These are phyloP conservation scores for Rhagoletis pomonella DNA, from an alignment of 1,140 invertebrate genomes.

Conservation along the genomic window DNA sequence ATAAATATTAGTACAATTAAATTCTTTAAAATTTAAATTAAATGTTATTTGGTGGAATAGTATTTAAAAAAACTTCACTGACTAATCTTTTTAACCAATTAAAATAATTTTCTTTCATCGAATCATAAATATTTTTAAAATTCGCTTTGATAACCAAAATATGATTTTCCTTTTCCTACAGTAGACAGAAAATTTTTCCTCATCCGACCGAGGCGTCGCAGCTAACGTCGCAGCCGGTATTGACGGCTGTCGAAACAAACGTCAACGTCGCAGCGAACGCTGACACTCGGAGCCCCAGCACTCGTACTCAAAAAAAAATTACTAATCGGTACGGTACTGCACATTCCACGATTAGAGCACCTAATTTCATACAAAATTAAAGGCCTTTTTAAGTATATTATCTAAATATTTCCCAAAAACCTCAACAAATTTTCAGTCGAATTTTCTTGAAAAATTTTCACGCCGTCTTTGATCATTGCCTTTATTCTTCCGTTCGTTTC, in stretches of 20 bases:
- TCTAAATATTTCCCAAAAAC: background rate
- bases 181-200: slow-evolving; percentile 42
- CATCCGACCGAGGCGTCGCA: background rate
- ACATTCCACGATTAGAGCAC: background rate
- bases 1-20: too few species aligned
- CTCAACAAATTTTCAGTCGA: slow-evolving; percentile 18
- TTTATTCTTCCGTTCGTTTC: slow-evolving; percentile 50
- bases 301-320: background rate
- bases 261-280: slow-evolving; percentile 14
- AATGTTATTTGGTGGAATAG: too few species aligned
- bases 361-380: background rate
- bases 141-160: slow-evolving; percentile 6
- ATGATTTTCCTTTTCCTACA: slow-evolving; percentile 33
- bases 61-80: too few species aligned
- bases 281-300: slow-evolving; percentile 35
- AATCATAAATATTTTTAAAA: slow-evolving; percentile 13
- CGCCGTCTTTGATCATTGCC: background rate
- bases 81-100: background rate
- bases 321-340: background rate
- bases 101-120: background rate
- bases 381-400: background rate
- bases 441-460: slow-evolving; percentile 51
- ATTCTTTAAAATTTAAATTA: too few species aligned
- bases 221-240: background rate
- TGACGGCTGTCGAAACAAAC: background rate